Conservation (phyloP, 2,113 vertebrate species). For the Pachyramphus minor region DNA sequence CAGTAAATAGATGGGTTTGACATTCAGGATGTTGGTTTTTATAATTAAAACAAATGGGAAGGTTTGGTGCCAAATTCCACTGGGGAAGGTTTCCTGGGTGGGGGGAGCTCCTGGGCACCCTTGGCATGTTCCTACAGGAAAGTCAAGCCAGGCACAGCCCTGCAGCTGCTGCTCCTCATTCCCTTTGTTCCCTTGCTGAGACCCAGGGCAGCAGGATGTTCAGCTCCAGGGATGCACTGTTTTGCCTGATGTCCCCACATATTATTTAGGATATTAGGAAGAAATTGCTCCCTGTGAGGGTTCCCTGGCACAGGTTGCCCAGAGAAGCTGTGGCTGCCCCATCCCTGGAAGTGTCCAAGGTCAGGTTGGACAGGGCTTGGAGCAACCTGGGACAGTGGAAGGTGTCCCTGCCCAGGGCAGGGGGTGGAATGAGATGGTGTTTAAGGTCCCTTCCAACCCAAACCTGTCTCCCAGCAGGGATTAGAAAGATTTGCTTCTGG, state of each 20-base stretch:
- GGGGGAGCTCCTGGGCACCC: neutral
- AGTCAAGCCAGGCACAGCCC: neutral
- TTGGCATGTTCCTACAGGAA: neutral
- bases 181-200: neutral
- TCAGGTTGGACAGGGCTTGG: neutral
- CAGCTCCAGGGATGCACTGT: neutral
- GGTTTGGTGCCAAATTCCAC: neutral
- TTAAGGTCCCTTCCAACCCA: neutral
- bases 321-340: neutral
- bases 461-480: neutral
- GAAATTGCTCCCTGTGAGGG: neutral
- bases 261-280: neutral
- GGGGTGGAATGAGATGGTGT: neutral
- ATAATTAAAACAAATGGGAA: neutral
- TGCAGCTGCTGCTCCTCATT: neutral
- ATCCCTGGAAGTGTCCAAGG: neutral
- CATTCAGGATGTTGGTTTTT: slow-evolving; percentile 8
- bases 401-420: neutral
- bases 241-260: fast-evolving
- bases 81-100: neutral
- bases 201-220: neutral
- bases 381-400: neutral
- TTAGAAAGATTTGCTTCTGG: too few species aligned
- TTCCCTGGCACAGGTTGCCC: neutral
- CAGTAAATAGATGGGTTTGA: neutral